Percentiles rank a stretch among this genome's conserved stretches.
Conservation (phyloP, 37 sponge, comb jelly and placozoan species). For the Aphrocallistes beatrix region DNA sequence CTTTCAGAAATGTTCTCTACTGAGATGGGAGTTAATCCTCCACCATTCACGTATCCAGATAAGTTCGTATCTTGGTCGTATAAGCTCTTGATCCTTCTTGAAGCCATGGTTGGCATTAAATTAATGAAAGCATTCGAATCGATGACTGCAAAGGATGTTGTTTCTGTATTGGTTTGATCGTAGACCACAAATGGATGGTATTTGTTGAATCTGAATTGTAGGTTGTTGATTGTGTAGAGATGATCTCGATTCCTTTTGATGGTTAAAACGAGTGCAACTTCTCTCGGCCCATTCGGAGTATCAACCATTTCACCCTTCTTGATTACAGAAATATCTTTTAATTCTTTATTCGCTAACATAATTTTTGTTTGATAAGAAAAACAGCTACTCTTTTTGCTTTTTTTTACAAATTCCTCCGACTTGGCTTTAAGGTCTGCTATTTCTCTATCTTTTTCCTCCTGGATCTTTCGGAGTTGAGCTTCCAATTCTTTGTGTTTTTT, state of each 20-base stretch:
- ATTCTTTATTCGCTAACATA: neutral
- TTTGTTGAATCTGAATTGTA: neutral
- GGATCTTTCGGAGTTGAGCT: neutral
- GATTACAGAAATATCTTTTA: neutral
- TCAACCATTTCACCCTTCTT: neutral
- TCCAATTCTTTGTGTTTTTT: constrained; percentile 14
- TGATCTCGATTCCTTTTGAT: neutral
- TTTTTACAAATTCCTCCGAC: no score
- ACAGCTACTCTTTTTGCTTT: neutral
- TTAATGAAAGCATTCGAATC: neutral
- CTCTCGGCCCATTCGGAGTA: neutral
- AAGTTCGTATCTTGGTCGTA: neutral
- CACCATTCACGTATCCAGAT: neutral
- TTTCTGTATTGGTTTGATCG: neutral
- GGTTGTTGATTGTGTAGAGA: neutral
- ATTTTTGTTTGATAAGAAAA: neutral
- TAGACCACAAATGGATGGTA: neutral
- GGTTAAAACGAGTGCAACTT: neutral
- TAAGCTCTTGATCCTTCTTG: neutral
- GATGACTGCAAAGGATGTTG: neutral
- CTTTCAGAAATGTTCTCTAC: neutral
- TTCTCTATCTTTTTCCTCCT: neutral
- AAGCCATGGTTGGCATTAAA: neutral
- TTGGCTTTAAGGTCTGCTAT: neutral
- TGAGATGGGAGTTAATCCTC: neutral